Conservation (phyloP, 1,140 invertebrate genomes). For the Philaenus spumarius region DNA sequence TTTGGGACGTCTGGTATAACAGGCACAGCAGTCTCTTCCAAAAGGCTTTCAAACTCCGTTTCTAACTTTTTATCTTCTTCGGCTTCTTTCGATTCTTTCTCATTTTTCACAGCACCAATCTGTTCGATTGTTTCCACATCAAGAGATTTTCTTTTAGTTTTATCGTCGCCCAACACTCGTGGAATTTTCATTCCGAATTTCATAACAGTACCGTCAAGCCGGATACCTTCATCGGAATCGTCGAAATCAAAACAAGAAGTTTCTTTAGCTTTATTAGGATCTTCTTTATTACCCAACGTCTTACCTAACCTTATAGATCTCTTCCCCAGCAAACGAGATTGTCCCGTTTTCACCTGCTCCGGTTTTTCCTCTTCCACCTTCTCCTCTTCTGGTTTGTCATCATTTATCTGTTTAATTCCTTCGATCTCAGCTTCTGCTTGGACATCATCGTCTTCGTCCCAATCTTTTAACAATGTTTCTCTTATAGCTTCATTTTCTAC, state of each 20-base stretch:
- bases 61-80: constrained; percentile 41
- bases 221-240: constrained; percentile 44
- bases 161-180: constrained; percentile 32
- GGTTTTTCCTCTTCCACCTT: background rate
- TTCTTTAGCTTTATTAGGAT: constrained; percentile 12
- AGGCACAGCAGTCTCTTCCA: constrained; percentile 48
- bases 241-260: constrained; percentile 46
- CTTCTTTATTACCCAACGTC: constrained; percentile 23
- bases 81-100: constrained; percentile 35
- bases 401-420: background rate
- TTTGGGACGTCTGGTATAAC: constrained; percentile 38
- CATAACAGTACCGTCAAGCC: constrained; percentile 34
- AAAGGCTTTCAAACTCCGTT: constrained; percentile 45
- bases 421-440: constrained; percentile 13
- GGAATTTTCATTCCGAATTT: constrained; percentile 45
- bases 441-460: constrained; percentile 23
- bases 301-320: too few relatives aligned
- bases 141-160: constrained; percentile 8
- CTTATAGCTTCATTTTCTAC: constrained; percentile 18
- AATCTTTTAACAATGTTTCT: constrained; percentile 20
- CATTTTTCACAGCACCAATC: constrained; percentile 4
- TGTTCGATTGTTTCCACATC: background rate
- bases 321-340: too few relatives aligned
- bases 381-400: constrained; percentile 17
- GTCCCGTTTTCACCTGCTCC: constrained; percentile 25